Evolutionary conservation across 2,797 vertebrate species (phyloP), one percentile per base, ranked within the genome.

Genomic region (Gymnodraco acuticeps): DNA sequence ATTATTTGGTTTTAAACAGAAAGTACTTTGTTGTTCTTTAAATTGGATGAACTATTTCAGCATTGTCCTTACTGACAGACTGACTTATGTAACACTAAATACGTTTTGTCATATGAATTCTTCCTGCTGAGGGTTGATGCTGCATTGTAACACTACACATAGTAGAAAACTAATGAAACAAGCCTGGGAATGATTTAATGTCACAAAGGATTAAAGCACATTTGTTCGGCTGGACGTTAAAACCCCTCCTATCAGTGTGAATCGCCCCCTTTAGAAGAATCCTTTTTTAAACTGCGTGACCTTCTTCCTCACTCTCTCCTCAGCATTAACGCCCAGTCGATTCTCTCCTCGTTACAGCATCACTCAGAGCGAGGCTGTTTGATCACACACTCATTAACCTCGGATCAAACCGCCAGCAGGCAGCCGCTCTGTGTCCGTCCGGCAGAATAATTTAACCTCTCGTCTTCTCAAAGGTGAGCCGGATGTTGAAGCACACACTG

Each of bases 301-400:
- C 10, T 62, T 31, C 45, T n/a, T 12, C 31, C 17, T n/a, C 10
- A 19, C 38, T 0, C 19, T 0, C 11, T 62, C 42, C 14, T 10
- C 42, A 0, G 42, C 42, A 15, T 27, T 16, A 48, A 50, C 17
- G 17, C 16, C 16, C 42, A 16, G 61, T 63, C 12, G 46, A 41
- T 42, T 48, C 16, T 6, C 11, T 23, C 27, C 60, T 61, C 15
- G 33, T 38, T 38, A 38, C 33, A 38, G 33, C 33, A 38, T 38
- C 33, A 38, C 8, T 38, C 33, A 38, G 33, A 38, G 33, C 33
- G 1, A 38, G 2, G 33, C 33, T 38, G 33, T 38, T 56, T 65
- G 54, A 71, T n/a, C 75, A 48, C 48, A 54, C 16, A 16, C 33
- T 67, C 56, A 23, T 66, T 77, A 55, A 66, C 50, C 69, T 50